Evolutionary conservation across 2,113 vertebrate species (phyloP).

Genomic region (Nothobranchius furzeri): DNA sequence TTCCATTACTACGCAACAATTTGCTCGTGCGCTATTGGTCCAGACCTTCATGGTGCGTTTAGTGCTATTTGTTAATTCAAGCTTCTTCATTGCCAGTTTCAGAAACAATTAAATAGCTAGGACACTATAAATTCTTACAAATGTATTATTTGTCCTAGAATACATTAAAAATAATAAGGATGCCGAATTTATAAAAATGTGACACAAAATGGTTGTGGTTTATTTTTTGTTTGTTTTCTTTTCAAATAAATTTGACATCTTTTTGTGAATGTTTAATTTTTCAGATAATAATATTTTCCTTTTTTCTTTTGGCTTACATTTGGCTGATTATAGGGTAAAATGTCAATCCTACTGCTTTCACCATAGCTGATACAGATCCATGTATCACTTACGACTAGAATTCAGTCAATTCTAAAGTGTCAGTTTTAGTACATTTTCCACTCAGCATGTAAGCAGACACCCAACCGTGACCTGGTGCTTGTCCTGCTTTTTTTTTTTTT

Average conservation of each 20-base stretch:
- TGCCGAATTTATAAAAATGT: too few species aligned
- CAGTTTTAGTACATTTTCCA: conserved; percentile 2
- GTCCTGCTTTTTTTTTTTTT: conserved; percentile 1
- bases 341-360: neutral
- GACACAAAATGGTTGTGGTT: too few species aligned
- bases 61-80: fast-evolving
- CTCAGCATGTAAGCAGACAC: conserved; percentile 13
- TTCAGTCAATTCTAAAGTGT: conserved; percentile 8
- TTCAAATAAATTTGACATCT: too few species aligned
- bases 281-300: too few species aligned
- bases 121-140: neutral
- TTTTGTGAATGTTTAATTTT: too few species aligned
- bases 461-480: neutral
- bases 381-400: conserved; percentile 5
- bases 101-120: neutral
- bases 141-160: neutral
- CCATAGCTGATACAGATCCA: neutral
- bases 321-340: neutral
- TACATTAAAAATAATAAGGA: neutral
- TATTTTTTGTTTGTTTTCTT: too few species aligned
- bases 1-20: conserved; percentile 21
- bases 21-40: conserved; percentile 51
- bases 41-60: conserved; percentile 16
- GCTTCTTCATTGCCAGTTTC: neutral
- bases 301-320: neutral